A percentile compares a stretch with the other conserved stretches of the same genome.
Conservation (phyloP, 2,797 vertebrate genomes). For the Lates japonicus region DNA sequence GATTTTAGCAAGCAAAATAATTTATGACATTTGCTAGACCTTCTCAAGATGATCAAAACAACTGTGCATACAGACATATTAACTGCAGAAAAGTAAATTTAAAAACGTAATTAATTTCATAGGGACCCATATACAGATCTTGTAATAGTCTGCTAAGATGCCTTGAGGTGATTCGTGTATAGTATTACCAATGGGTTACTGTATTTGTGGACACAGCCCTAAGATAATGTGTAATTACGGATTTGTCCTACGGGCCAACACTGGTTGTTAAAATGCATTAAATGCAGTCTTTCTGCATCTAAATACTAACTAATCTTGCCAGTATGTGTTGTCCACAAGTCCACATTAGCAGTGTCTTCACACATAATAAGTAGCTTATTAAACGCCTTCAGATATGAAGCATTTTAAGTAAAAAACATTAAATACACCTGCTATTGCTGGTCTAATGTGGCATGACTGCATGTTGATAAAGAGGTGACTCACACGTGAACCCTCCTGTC, state of each 20-base stretch:
- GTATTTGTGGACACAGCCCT: neutral
- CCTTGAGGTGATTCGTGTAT: neutral
- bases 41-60: neutral
- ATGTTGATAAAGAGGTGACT: conserved; percentile 61
- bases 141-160: neutral
- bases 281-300: neutral
- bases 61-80: neutral
- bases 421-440: conserved; percentile 41
- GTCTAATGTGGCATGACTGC: conserved; percentile 40
- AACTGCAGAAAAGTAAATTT: neutral
- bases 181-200: neutral
- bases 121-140: neutral
- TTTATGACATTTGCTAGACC: neutral
- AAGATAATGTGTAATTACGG: neutral
- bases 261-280: neutral
- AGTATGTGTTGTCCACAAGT: neutral
- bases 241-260: neutral
- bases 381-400: conserved; percentile 22
- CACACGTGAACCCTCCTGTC: conserved; percentile 59
- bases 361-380: conserved; percentile 7
- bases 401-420: conserved; percentile 10
- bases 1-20: neutral
- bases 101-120: neutral
- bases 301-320: neutral
- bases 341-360: conserved; percentile 1